Evolutionary conservation across 2,113 vertebrate genomes (phyloP).

Genomic region (Pituophis catenifer): DNA sequence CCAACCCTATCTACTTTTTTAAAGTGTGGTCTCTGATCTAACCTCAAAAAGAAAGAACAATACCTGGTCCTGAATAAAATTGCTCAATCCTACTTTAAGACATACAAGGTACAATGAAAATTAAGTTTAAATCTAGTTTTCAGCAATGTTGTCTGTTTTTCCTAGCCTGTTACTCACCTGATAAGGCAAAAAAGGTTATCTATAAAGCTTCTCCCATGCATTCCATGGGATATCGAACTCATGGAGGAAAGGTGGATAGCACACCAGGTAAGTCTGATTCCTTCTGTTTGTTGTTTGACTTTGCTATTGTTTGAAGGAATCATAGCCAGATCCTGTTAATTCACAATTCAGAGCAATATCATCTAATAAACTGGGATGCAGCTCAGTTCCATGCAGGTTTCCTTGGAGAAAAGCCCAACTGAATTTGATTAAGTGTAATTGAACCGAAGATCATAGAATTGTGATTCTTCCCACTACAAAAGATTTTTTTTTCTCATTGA

Average conservation of each 20-base stretch:
- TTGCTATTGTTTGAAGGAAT: background rate
- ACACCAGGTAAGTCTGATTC: slow-evolving; percentile 54
- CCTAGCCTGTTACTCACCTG: slow-evolving; percentile 59
- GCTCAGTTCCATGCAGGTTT: background rate
- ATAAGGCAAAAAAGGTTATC: slow-evolving; percentile 49
- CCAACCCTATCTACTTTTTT: background rate
- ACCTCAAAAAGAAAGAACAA: background rate
- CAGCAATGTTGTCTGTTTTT: background rate
- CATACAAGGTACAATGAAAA: background rate
- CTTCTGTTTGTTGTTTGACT: background rate
- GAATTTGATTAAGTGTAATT: background rate
- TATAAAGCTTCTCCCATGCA: slow-evolving; percentile 51
- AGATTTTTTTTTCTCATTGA: background rate
- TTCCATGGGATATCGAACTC: slow-evolving; percentile 54
- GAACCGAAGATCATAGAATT: background rate
- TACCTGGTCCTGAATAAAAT: background rate
- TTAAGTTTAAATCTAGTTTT: background rate
- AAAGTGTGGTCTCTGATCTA: background rate
- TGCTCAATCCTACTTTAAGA: background rate
- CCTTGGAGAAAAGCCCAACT: background rate
- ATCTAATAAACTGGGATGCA: background rate
- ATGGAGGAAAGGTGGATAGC: slow-evolving; percentile 50
- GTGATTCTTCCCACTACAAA: background rate
- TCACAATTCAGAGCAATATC: background rate
- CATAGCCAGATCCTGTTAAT: background rate